phyloP scores from a whole-genome alignment of 2,888 invertebrate species.

The Idaea straminata region DNA sequence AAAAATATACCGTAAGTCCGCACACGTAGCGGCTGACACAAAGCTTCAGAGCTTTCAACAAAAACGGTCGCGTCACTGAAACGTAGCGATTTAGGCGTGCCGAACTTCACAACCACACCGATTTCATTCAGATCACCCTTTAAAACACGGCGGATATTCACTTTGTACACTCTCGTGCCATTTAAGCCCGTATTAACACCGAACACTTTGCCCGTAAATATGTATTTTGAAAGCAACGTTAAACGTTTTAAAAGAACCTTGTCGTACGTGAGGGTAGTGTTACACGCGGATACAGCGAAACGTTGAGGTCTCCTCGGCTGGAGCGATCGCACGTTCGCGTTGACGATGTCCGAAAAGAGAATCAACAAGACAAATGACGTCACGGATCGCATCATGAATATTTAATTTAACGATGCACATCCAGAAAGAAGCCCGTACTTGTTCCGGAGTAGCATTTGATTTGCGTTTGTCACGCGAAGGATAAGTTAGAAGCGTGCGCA shows the following conservation, averaged over 20 bases:
- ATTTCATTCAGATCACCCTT: slow-evolving; percentile 69
- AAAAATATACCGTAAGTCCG: slow-evolving; percentile 67
- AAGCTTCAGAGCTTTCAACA: slow-evolving; percentile 47
- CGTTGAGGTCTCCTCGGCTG: slow-evolving; percentile 26
- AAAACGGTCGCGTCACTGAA: slow-evolving; percentile 63
- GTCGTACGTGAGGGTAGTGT: slow-evolving; percentile 47
- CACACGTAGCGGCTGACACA: slow-evolving; percentile 54
- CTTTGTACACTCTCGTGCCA: slow-evolving; percentile 55
- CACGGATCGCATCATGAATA: slow-evolving; percentile 33
- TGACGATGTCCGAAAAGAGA: slow-evolving; percentile 38
- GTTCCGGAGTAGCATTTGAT: slow-evolving; percentile 13
- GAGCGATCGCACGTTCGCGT: slow-evolving; percentile 38
- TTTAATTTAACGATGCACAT: slow-evolving; percentile 7
- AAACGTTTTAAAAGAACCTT: slow-evolving; percentile 57
- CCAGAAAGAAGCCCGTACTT: slow-evolving; percentile 10
- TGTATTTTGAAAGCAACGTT: slow-evolving; percentile 59
- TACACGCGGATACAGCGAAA: slow-evolving; percentile 39
- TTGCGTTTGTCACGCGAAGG: slow-evolving; percentile 32
- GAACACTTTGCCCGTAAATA: slow-evolving; percentile 68
- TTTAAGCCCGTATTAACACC: slow-evolving; percentile 46
- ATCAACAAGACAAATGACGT: slow-evolving; percentile 43
- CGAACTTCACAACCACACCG: slow-evolving; percentile 54
- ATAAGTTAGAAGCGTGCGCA: slow-evolving; percentile 61
- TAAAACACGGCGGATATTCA: slow-evolving; percentile 64
- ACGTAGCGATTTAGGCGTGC: slow-evolving; percentile 48